Base-by-base conservation (phyloP, 1,140 invertebrate species). In the Cepaea nemoralis region DNA sequence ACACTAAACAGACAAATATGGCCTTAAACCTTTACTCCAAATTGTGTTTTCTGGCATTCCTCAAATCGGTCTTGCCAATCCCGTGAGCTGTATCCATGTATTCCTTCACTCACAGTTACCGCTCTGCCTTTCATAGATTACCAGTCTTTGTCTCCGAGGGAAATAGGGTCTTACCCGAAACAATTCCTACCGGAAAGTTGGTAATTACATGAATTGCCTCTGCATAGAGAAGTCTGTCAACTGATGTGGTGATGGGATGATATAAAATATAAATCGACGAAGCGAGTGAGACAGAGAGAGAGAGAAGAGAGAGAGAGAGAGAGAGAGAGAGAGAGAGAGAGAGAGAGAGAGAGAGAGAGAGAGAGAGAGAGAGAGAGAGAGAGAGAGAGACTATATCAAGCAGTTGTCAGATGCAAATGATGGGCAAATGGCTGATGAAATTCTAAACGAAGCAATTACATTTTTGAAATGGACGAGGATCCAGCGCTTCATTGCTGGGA, bases 151-250 rank as follows among this genome's bases (percentile, higher is more conserved):
- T 74, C 71, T 12, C 71, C 22, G 14, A 48, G 71, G 71, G 71
- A 74, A 74, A 74, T 48, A 45, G 70, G 39, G 71, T 22, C 37
- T 74, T 42, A 74, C 42, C n/a, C 42, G 31, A 35, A 48, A 74
- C 71, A 74, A 74, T 74, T 74, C 71, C 71, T 74, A 74, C 24
- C 71, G 71, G 71, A 74, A 74, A 50, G 31, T 74, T 74, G 71
- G 71, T 74, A 74, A 74, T 74, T 74, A 74, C 71, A 33, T 27
- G 71, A 74, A 74, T 74, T 5, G 42, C 71, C 27, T 40, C 27
- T 33, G 71, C 71, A 10, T 48, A 24, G 27, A 5, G 19, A 12
- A 74, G 42, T 27, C 42, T 74, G 71, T 74, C 71, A 74, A 2
- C 31, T 45, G 40, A 74, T 74, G 48, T 39, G 71, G 31, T 48